Percentiles rank a stretch among this genome's conserved stretches.
Evolutionary conservation across 2,113 vertebrate species (phyloP).

Genomic region (Zosterops hypoxanthus): DNA sequence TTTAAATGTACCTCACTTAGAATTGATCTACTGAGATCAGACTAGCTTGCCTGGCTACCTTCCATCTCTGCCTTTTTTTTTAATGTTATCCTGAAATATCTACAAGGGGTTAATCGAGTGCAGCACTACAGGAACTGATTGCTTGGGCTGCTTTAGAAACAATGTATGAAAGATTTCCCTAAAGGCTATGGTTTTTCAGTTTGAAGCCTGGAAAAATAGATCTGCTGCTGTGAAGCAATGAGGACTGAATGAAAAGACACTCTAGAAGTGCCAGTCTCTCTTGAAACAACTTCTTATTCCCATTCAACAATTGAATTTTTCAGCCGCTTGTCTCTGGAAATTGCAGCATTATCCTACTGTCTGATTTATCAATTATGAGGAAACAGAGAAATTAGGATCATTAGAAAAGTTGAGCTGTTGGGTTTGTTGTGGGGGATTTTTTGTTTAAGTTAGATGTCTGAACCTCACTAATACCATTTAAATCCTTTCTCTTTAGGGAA

Average conservation of each 20-base stretch:
- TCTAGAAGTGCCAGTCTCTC: neutral
- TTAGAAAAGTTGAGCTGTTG: neutral
- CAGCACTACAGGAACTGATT: neutral
- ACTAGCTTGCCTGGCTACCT: neutral
- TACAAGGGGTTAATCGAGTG: neutral
- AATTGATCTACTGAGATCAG: neutral
- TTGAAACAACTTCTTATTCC: slow-evolving; percentile 20
- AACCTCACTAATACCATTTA: neutral
- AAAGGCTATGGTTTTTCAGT: neutral
- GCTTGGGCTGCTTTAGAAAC: slow-evolving; percentile 21
- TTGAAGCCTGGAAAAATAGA: neutral
- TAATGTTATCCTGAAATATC: neutral
- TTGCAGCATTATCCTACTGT: neutral
- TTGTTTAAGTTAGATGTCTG: neutral
- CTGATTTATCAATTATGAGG: neutral
- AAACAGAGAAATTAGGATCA: neutral
- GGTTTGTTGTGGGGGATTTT: neutral
- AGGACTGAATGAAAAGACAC: slow-evolving; percentile 10
- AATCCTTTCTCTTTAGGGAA: neutral
- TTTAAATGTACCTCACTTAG: neutral
- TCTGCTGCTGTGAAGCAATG: neutral
- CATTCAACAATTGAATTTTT: neutral
- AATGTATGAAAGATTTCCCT: slow-evolving; percentile 37
- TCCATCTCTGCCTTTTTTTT: neutral
- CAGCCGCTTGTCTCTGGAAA: neutral